Evolutionary conservation across 2,797 vertebrate genomes (phyloP).

Genomic region (Gymnopithys bicolor): DNA sequence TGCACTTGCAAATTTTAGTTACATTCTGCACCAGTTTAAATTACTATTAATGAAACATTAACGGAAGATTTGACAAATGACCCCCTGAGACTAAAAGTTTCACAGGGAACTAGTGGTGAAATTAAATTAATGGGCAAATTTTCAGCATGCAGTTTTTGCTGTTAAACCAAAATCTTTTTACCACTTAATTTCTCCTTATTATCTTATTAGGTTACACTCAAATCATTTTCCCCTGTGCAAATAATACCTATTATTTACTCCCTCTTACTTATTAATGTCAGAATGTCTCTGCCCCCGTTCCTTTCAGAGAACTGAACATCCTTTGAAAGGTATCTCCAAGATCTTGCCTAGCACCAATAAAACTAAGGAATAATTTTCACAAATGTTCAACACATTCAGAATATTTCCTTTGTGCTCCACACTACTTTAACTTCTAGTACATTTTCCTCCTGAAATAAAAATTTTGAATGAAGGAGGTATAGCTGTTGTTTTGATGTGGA

Average conservation of each 20-base stretch:
- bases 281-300: neutral
- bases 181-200: neutral
- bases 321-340: neutral
- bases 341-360: neutral
- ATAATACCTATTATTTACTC: slow-evolving; percentile 2
- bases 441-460: neutral
- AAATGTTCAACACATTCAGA: neutral
- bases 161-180: slow-evolving; percentile 12
- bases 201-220: neutral
- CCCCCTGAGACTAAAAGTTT: slow-evolving; percentile 52
- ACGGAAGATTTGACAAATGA: slow-evolving; percentile 53
- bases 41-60: slow-evolving; percentile 66
- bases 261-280: neutral
- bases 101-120: slow-evolving; percentile 23
- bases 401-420: neutral
- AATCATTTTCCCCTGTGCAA: neutral
- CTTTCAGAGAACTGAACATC: neutral
- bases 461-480: neutral
- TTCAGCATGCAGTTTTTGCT: slow-evolving; percentile 28
- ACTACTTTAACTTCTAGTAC: neutral
- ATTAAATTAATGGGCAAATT: slow-evolving; percentile 53
- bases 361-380: neutral
- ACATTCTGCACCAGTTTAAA: slow-evolving; percentile 33
- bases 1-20: slow-evolving; percentile 52
- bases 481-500: neutral